A percentile compares a stretch with the other conserved stretches of the same genome.
phyloP scores from a whole-genome alignment of 2,113 vertebrate genomes.

The Stictonetta naevosa region DNA sequence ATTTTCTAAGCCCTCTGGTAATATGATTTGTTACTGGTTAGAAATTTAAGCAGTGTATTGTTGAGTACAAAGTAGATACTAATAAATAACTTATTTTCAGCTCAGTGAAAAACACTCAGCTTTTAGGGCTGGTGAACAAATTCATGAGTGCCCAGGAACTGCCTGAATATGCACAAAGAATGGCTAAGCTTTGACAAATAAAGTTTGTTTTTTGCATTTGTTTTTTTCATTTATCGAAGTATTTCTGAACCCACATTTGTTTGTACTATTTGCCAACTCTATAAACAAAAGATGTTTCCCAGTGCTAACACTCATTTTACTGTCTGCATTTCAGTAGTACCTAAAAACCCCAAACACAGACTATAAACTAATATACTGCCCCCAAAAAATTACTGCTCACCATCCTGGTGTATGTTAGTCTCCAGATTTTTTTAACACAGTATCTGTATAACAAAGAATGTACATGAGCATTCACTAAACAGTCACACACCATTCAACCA shows the following conservation, averaged over 20 bases:
- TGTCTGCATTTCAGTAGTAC: slow-evolving; percentile 15
- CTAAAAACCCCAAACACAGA: background rate
- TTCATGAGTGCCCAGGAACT: background rate
- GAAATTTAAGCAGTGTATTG: background rate
- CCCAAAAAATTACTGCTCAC: background rate
- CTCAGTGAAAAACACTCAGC: background rate
- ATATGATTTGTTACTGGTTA: background rate
- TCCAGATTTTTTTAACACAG: background rate
- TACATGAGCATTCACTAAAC: background rate
- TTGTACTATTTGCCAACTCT: slow-evolving; percentile 48
- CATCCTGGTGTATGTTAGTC: background rate
- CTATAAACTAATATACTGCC: background rate
- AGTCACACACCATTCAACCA: background rate
- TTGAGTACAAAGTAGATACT: background rate
- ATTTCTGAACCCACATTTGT: slow-evolving; percentile 33
- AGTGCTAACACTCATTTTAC: background rate
- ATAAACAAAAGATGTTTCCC: slow-evolving; percentile 55
- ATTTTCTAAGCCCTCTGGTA: background rate
- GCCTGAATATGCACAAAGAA: background rate
- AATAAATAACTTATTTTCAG: background rate
- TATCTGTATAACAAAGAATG: background rate
- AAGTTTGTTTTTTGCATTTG: slow-evolving; percentile 13
- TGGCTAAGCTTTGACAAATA: background rate
- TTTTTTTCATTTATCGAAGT: slow-evolving; percentile 3
- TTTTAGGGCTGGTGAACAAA: background rate